Evolutionary conservation across 2,797 vertebrate species (phyloP).

Genomic region (Gephyroberyx darwinii): DNA sequence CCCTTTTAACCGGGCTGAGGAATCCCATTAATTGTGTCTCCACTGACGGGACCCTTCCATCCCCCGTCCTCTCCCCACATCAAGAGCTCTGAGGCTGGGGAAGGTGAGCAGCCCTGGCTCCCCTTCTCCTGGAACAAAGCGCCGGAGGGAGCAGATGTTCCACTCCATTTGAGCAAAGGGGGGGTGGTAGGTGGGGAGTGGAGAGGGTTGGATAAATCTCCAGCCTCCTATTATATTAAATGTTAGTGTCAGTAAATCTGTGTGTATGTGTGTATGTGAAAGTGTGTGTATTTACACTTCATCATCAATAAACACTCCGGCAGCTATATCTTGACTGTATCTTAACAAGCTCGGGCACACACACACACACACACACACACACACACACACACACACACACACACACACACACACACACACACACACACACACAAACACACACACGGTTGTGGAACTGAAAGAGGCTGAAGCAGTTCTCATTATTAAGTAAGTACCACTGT

Average conservation of each 20-base stretch:
- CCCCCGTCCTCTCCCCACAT: slow-evolving; percentile 56
- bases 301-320: slow-evolving; percentile 55
- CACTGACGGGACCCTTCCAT: slow-evolving; percentile 57
- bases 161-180: slow-evolving; percentile 37
- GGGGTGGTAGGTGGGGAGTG: slow-evolving; percentile 12
- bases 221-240: slow-evolving; percentile 67
- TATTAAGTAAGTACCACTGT: neutral
- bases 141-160: slow-evolving; percentile 66
- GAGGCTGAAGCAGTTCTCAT: too few species aligned
- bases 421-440: slow-evolving; percentile 3
- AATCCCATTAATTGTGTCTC: slow-evolving; percentile 70
- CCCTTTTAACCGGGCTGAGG: slow-evolving; percentile 74
- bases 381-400: too few species aligned
- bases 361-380: too few species aligned
- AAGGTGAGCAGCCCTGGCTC: slow-evolving; percentile 27
- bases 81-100: slow-evolving; percentile 45
- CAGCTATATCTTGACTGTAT: slow-evolving; percentile 16
- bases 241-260: slow-evolving; percentile 41
- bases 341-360: slow-evolving; percentile 57
- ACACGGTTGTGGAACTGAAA: too few species aligned
- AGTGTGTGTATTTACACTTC: slow-evolving; percentile 19
- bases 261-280: slow-evolving; percentile 4
- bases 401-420: neutral
- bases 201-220: slow-evolving; percentile 51
- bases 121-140: slow-evolving; percentile 55